Percentiles rank a stretch among this genome's conserved stretches.
Conservation (phyloP, 1,140 invertebrate genomes). For the Triops cancriformis region DNA sequence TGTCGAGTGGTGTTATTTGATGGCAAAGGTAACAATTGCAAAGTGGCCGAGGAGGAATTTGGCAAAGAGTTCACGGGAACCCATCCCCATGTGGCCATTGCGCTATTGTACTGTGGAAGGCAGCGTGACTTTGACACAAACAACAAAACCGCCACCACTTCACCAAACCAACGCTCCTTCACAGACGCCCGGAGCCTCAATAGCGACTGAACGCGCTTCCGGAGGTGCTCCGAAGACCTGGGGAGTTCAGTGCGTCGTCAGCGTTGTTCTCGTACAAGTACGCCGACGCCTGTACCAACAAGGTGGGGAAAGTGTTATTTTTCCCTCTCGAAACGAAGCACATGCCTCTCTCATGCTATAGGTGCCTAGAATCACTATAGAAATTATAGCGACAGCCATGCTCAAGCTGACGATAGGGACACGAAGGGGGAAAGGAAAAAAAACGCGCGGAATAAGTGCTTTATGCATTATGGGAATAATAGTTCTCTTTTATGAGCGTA, state of each 20-base stretch:
- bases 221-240: not conserved
- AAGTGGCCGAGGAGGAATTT: conserved; percentile 5
- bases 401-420: not conserved
- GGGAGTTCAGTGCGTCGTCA: not conserved
- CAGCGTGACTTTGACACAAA: not conserved
- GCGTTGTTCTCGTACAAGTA: not conserved
- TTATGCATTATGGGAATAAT: conserved; percentile 5
- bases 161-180: not conserved
- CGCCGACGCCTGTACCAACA: not conserved
- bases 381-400: not conserved
- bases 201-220: not conserved
- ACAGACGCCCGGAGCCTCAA: not conserved
- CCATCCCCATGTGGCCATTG: conserved; percentile 8
- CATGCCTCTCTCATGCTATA: not conserved
- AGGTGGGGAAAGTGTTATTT: not conserved
- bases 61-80: not conserved
- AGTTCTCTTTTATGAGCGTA: not conserved
- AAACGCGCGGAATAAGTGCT: not conserved
- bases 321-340: not conserved
- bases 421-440: not conserved
- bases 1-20: not conserved
- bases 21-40: not conserved
- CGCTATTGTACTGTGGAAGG: not conserved
- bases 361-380: not conserved
- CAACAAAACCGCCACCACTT: not conserved